Conservation (phyloP, 2,888 invertebrate genomes). For the Eubasilissa splendida region DNA sequence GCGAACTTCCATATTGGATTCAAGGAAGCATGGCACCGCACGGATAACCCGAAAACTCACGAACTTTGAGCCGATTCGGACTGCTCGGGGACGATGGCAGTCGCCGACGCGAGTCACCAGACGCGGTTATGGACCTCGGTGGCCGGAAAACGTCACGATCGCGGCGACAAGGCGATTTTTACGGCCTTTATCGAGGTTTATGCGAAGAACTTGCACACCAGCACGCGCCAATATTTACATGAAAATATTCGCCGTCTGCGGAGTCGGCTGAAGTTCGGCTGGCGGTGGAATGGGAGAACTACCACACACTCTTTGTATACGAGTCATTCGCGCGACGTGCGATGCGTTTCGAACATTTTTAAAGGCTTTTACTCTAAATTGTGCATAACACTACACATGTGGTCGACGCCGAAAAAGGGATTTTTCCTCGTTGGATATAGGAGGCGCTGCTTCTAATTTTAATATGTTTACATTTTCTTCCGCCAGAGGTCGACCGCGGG, state of each 20-base stretch:
- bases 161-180: conserved; percentile 43
- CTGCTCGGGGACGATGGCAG: conserved; percentile 23
- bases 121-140: conserved; percentile 15
- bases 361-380: conserved; percentile 55
- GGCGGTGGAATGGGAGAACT: conserved; percentile 57
- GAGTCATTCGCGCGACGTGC: conserved; percentile 39
- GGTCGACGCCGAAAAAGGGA: conserved; percentile 80
- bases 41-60: conserved; percentile 2
- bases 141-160: conserved; percentile 53
- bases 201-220: conserved; percentile 46
- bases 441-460: conserved; percentile 73
- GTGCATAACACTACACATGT: conserved; percentile 74
- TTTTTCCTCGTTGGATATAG: conserved; percentile 75
- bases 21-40: conserved; percentile 37
- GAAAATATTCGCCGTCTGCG: conserved; percentile 63
- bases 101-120: neutral
- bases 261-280: conserved; percentile 38
- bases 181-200: conserved; percentile 40
- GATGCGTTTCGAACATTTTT: conserved; percentile 35
- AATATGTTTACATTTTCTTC: conserved; percentile 64
- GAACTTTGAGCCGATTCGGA: conserved; percentile 11
- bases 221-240: conserved; percentile 45
- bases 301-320: conserved; percentile 9
- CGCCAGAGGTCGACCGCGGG: conserved; percentile 67
- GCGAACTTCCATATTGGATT: conserved; percentile 62